These are phyloP conservation scores for Camponotus floridanus DNA, from an alignment of 1,140 invertebrate genomes.

Conservation along the genomic window DNA sequence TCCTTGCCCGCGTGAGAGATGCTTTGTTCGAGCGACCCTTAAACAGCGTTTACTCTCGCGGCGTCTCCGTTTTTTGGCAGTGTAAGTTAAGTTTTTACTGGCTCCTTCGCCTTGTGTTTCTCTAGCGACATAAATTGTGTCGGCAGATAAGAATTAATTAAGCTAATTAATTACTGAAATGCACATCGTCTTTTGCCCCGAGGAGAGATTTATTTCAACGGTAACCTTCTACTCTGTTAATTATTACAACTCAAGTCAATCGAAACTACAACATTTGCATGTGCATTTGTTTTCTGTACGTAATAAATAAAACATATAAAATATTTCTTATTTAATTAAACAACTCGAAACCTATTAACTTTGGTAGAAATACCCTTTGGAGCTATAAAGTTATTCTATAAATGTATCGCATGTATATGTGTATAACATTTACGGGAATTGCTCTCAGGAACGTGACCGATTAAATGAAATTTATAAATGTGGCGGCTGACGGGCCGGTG, in stretches of 20 bases:
- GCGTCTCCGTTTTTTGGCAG: conserved; percentile 26
- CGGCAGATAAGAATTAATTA: conserved; percentile 57
- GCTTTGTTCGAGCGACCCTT: conserved; percentile 21
- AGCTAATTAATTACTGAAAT: conserved; percentile 40
- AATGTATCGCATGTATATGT: neutral
- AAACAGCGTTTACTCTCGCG: conserved; percentile 6
- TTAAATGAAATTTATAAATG: conserved; percentile 64
- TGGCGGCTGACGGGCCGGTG: conserved; percentile 25
- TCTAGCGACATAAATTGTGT: conserved; percentile 40
- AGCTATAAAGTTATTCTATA: neutral
- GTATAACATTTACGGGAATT: conserved; percentile 19
- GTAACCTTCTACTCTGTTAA: neutral
- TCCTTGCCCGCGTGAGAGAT: neutral
- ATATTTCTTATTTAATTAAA: conserved; percentile 24
- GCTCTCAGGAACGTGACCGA: conserved; percentile 45
- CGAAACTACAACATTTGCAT: neutral
- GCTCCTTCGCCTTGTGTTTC: conserved; percentile 38
- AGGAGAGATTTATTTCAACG: neutral
- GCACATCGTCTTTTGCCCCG: neutral
- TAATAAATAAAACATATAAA: neutral
- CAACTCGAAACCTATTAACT: neutral
- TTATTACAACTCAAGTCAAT: neutral
- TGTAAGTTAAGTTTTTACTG: conserved; percentile 43
- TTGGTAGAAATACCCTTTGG: neutral
- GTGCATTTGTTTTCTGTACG: neutral